These are phyloP conservation scores for Sylvicapra grimmia DNA, from an alignment of 2,113 vertebrate genomes.

Conservation along the genomic window DNA sequence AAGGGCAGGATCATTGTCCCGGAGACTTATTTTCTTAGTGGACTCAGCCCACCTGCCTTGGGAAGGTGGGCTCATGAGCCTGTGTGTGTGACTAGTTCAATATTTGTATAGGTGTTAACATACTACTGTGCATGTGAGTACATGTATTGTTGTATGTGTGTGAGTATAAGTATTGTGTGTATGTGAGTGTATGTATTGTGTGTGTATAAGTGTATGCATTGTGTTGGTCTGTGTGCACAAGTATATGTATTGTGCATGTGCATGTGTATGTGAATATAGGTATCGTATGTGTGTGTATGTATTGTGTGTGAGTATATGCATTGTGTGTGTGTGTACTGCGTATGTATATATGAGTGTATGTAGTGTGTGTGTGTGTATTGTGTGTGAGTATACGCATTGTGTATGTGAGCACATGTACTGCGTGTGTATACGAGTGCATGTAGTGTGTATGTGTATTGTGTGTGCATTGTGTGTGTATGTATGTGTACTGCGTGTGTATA, in stretches of 20 bases:
- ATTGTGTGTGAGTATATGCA: neutral
- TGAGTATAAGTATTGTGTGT: neutral
- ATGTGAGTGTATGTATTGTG: neutral
- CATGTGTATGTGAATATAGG: neutral
- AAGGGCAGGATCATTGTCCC: neutral
- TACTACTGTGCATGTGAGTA: neutral
- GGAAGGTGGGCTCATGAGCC: neutral
- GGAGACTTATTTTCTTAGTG: neutral
- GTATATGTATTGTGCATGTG: neutral
- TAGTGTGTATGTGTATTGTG: no score
- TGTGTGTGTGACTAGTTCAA: neutral
- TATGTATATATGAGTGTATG: neutral
- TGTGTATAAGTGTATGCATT: neutral
- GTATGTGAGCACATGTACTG: no score
- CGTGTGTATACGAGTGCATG: no score
- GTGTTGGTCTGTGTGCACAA: neutral
- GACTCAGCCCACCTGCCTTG: neutral
- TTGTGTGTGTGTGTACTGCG: neutral
- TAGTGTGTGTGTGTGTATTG: no score
- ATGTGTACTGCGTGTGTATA: no score
- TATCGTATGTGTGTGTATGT: neutral
- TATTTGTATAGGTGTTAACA: neutral
- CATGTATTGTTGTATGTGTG: neutral
- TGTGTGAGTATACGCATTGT: no score
- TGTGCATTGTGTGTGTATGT: neutral